Conservation (phyloP, 2,888 invertebrate species). For the Eremobia ochroleuca region DNA sequence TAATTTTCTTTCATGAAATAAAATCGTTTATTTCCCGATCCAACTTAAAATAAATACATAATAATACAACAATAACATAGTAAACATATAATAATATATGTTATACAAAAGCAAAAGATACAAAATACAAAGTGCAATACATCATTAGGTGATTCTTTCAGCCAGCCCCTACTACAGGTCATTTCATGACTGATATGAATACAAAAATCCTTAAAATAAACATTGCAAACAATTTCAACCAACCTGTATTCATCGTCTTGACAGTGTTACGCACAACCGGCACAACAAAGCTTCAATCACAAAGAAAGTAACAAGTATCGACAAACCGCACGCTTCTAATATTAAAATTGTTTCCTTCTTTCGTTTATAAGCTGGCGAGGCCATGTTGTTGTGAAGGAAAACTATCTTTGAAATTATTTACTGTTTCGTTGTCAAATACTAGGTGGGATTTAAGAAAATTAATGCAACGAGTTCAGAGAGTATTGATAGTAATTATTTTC, state of each 20-base stretch:
- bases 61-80: background rate
- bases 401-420: background rate
- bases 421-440: background rate
- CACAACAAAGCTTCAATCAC: conserved; percentile 66
- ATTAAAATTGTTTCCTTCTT: conserved; percentile 68
- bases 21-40: background rate
- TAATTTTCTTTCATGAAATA: background rate
- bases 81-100: no score
- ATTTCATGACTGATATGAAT: background rate
- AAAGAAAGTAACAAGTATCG: conserved; percentile 67
- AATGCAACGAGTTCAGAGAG: background rate
- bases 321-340: conserved; percentile 65
- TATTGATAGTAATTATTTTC: background rate
- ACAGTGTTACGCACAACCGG: conserved; percentile 60
- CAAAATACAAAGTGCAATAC: no score
- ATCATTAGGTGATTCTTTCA: background rate
- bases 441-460: no score
- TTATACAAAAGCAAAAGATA: no score
- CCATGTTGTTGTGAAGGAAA: conserved; percentile 11
- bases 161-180: background rate
- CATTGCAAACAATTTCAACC: background rate
- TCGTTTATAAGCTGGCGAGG: conserved; percentile 43
- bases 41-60: background rate
- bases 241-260: conserved; percentile 28
- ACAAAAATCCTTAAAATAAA: background rate